These are phyloP conservation scores for Lepus timidus DNA, from an alignment of 2,113 vertebrate genomes.

Conservation along the genomic window DNA sequence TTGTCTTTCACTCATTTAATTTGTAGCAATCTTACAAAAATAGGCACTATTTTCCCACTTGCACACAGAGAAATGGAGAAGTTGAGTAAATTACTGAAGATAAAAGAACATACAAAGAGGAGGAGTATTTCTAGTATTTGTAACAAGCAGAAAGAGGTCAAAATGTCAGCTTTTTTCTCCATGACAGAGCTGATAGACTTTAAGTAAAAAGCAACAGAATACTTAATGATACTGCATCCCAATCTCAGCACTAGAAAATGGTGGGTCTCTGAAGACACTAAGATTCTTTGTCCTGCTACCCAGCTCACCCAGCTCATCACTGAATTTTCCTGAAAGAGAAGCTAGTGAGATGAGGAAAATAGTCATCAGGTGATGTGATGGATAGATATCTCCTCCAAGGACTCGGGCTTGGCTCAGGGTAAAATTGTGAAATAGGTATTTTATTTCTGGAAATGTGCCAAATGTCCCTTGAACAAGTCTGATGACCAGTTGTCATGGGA, in stretches of 20 bases:
- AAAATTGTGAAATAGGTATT: neutral
- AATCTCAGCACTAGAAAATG: neutral
- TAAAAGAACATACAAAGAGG: neutral
- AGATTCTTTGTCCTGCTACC: neutral
- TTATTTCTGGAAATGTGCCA: neutral
- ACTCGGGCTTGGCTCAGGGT: neutral
- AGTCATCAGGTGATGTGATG: neutral
- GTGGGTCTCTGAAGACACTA: neutral
- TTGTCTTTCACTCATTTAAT: neutral
- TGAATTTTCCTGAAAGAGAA: neutral
- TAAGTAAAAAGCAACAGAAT: neutral
- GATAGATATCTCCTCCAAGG: neutral
- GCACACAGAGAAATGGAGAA: neutral
- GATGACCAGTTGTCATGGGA: neutral
- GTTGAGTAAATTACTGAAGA: neutral
- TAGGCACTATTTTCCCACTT: neutral
- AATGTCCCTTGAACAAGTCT: neutral
- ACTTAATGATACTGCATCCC: neutral
- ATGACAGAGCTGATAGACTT: neutral
- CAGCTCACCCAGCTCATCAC: neutral
- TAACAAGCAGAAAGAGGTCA: neutral
- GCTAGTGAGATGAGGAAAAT: neutral
- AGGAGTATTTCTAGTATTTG: neutral
- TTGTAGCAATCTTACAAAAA: neutral
- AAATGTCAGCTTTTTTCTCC: slow-evolving; percentile 12